Percentiles rank a stretch among this genome's conserved stretches.
These are phyloP conservation scores for Misgurnus anguillicaudatus DNA, from an alignment of 2,113 vertebrate genomes.

Conservation along the genomic window DNA sequence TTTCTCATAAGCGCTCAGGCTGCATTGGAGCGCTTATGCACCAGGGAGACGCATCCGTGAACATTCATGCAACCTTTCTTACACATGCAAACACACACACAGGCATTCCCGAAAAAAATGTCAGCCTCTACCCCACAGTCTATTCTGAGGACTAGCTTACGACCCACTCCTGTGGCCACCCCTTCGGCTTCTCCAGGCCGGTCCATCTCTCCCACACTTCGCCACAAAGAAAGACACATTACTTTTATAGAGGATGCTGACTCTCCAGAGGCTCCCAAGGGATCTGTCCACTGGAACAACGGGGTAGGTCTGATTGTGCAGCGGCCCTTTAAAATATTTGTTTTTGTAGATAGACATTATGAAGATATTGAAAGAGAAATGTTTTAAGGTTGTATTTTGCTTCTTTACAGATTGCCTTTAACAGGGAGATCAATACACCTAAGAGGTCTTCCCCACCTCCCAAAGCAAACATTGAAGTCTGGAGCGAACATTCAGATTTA, in stretches of 20 bases:
- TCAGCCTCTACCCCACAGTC: slow-evolving; percentile 88
- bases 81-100: no score
- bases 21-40: no score
- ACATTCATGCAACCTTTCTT: no score
- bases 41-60: no score
- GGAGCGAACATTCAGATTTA: slow-evolving; percentile 60
- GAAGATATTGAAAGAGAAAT: not conserved
- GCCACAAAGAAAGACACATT: slow-evolving; percentile 85
- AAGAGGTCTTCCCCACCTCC: slow-evolving; percentile 56
- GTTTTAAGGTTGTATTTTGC: not conserved
- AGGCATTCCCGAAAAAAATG: no score
- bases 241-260: slow-evolving; percentile 82
- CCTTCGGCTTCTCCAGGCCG: slow-evolving; percentile 86
- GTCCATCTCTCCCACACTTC: slow-evolving; percentile 84
- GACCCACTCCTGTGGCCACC: slow-evolving; percentile 84
- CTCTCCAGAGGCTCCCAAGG: slow-evolving; percentile 62
- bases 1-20: no score
- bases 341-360: not conserved
- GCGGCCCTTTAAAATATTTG: not conserved
- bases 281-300: slow-evolving; percentile 68
- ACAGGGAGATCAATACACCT: slow-evolving; percentile 64
- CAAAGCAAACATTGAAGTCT: slow-evolving; percentile 57
- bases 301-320: slow-evolving; percentile 71
- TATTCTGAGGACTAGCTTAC: slow-evolving; percentile 87
- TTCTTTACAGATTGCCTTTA: slow-evolving; percentile 67